These are phyloP conservation scores for Cylloceria caligata DNA, from an alignment of 2,888 invertebrate species.

Conservation along the genomic window DNA sequence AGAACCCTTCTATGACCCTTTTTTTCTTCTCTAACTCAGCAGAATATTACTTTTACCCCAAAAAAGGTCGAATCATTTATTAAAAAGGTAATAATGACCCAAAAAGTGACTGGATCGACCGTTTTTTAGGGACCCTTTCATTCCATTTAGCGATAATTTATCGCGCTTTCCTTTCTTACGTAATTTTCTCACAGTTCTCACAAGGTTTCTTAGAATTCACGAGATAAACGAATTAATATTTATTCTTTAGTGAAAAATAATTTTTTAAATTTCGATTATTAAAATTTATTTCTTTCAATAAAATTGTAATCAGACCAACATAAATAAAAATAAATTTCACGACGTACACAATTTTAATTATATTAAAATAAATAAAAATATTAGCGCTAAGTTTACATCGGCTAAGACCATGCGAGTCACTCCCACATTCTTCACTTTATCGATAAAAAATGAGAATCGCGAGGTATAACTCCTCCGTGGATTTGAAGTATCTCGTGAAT, in stretches of 20 bases:
- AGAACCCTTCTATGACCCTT: slow-evolving; percentile 41
- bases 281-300: background rate
- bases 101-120: slow-evolving; percentile 22
- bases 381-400: no score
- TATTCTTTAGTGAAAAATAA: background rate
- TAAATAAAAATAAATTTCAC: background rate
- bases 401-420: no score
- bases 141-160: slow-evolving; percentile 41
- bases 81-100: slow-evolving; percentile 52
- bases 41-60: slow-evolving; percentile 40
- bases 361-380: no score
- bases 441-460: no score
- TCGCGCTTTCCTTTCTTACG: slow-evolving; percentile 1
- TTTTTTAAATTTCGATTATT: background rate
- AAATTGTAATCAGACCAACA: background rate
- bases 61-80: slow-evolving; percentile 42
- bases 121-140: slow-evolving; percentile 1
- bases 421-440: no score
- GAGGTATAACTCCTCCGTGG: no score
- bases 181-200: slow-evolving; percentile 1
- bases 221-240: background rate
- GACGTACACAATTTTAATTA: background rate
- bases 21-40: slow-evolving; percentile 3
- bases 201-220: background rate
- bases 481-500: background rate